Evolutionary conservation across 2,797 vertebrate species (phyloP), one percentile per base, ranked within the genome.

Genomic region (Esox lucius): DNA sequence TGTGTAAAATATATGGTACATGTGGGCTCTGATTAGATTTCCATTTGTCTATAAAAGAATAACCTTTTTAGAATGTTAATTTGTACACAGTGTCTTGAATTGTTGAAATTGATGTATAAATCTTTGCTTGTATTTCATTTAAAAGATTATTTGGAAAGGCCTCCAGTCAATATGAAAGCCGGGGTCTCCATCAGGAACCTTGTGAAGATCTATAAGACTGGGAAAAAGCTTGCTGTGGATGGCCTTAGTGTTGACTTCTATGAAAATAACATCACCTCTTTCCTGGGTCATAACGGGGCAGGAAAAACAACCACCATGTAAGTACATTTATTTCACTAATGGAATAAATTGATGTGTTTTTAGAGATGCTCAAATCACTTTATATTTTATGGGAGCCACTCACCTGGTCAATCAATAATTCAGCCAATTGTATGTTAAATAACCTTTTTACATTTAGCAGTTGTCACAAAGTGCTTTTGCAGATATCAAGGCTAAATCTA

Each of bases 281-380:
- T 99, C 74, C 90, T 99, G 33, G 98, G 98, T 73, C 98, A 99
- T 88, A 99, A 99, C 1, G 98, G 98, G 87, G 98, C 98, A 0
- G 94, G 94, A 48, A 95, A 94, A 88, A 94, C 94, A 3, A 99
- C 98, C 73, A 99, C 97, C 13, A 98, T 99, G 98, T 98, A 93
- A 95, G 96, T 83, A 24, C 19, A 7, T 8, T 11, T 9, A 13
- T 13, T 12, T 24, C 24, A 26, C 17, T 53, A 53, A 53, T 53
- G 17, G 5, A 53, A 16, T 53, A 19, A 53, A 53, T 53, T 7
- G 17, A 56, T n/a, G 2, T 56, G 8, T 39, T 39, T 39, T 39
- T 39, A 3, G 35, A 39, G 35, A 39, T 39, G 35, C 35, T 39
- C 35, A 39, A 39, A 3, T 39, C 35, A 8, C 19, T 56, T 56